phyloP scores from a whole-genome alignment of 2,888 invertebrate genomes.

The Idaea dimidiata region DNA sequence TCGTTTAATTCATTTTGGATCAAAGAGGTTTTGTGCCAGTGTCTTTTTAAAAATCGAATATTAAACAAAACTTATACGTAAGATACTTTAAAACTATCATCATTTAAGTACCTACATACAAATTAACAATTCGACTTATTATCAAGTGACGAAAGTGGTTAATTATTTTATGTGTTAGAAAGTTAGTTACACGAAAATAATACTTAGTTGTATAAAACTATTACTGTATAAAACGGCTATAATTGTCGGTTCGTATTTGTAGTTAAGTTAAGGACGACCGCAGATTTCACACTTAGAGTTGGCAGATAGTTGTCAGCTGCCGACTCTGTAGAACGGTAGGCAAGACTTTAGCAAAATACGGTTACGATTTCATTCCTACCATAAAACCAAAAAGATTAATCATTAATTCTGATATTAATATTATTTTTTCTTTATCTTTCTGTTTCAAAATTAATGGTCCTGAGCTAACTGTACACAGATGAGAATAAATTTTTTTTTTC shows the following conservation, averaged over 20 bases:
- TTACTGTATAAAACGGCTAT: background rate
- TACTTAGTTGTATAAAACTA: background rate
- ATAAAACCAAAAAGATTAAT: too few relatives aligned
- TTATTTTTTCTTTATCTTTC: too few relatives aligned
- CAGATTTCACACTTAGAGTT: background rate
- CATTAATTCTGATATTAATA: too few relatives aligned
- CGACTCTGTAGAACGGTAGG: background rate
- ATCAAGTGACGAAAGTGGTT: slow-evolving; percentile 4
- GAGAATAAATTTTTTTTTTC: too few relatives aligned
- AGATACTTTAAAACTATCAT: background rate
- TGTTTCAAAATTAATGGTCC: too few relatives aligned
- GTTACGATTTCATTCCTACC: too few relatives aligned
- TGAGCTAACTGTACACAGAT: too few relatives aligned
- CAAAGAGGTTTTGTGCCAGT: background rate
- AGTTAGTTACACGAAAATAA: slow-evolving; percentile 3
- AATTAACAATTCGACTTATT: background rate
- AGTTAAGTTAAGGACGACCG: background rate
- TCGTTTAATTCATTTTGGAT: background rate
- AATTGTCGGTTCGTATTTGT: background rate
- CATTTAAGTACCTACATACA: too few relatives aligned
- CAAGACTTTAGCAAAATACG: too few relatives aligned
- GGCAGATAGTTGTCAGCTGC: background rate
- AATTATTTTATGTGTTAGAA: slow-evolving; percentile 5
- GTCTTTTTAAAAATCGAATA: background rate
- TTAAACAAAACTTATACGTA: background rate